Conservation (phyloP, 92 coral and sea anemone genomes). For the Isaurus tuberculatus region DNA sequence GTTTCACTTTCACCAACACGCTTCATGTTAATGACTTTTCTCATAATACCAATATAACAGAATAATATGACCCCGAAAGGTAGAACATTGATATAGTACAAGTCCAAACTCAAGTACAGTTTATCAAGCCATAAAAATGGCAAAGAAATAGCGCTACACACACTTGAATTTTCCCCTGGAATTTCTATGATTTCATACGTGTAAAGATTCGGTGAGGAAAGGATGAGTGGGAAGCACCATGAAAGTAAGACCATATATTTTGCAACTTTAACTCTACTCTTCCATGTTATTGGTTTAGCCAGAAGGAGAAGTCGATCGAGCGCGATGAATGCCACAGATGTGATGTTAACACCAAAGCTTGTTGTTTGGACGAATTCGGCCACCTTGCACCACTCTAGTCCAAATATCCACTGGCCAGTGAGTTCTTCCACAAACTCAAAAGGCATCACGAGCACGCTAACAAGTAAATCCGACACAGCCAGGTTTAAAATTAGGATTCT, state of each 20-base stretch:
- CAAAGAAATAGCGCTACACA: conserved; percentile 62
- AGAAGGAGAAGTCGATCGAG: conserved; percentile 41
- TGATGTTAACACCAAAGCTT: conserved; percentile 29
- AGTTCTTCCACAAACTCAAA: conserved; percentile 31
- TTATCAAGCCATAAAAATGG: conserved; percentile 67
- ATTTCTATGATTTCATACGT: conserved; percentile 44
- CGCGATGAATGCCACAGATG: conserved; percentile 20
- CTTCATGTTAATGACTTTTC: conserved; percentile 44
- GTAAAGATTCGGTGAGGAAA: conserved; percentile 58
- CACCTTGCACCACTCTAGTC: conserved; percentile 14
- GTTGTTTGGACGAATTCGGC: conserved; percentile 25
- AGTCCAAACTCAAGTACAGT: conserved; percentile 66
- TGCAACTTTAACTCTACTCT: not conserved
- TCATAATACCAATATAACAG: conserved; percentile 71
- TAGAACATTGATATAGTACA: conserved; percentile 50
- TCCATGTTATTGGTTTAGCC: conserved; percentile 27
- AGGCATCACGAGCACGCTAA: conserved; percentile 24
- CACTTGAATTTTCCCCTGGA: not conserved
- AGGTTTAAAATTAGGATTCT: conserved; percentile 26
- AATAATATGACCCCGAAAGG: conserved; percentile 70
- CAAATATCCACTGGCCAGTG: not conserved
- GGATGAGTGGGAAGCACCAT: conserved; percentile 62
- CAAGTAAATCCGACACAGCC: conserved; percentile 22
- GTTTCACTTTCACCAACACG: conserved; percentile 54
- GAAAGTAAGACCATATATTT: conserved; percentile 46